phyloP scores from a whole-genome alignment of 1,140 invertebrate species.

The Drosophila nasuta region DNA sequence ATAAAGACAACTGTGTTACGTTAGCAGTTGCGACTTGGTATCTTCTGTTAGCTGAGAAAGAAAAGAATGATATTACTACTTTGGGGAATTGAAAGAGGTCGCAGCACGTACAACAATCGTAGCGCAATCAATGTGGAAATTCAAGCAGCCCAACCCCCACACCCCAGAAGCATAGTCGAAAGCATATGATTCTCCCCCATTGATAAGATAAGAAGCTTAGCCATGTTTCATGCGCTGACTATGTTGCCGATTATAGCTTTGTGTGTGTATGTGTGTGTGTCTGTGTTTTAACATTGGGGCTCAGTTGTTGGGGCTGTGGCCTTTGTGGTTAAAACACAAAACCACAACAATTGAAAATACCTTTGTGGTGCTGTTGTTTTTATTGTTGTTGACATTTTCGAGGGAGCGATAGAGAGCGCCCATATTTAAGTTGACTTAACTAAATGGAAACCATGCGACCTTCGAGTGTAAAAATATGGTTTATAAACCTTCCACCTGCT shows the following conservation, averaged over 20 bases:
- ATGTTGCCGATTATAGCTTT: constrained; percentile 34
- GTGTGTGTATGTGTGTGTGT: constrained; percentile 14
- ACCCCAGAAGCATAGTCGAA: constrained; percentile 37
- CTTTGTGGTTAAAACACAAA: constrained; percentile 20
- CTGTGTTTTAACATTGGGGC: background rate
- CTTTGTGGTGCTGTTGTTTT: constrained; percentile 17
- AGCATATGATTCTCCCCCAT: constrained; percentile 39
- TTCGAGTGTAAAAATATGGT: constrained; percentile 11
- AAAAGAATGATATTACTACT: constrained; percentile 31
- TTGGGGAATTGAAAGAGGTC: constrained; percentile 7
- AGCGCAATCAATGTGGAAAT: constrained; percentile 14
- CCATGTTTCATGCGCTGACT: constrained; percentile 16
- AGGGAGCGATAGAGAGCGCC: background rate
- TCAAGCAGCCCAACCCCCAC: constrained; percentile 6
- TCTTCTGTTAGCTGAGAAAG: constrained; percentile 21
- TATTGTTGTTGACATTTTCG: constrained; percentile 1
- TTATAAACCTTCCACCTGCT: constrained; percentile 27
- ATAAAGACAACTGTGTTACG: constrained; percentile 19
- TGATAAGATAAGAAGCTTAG: constrained; percentile 46
- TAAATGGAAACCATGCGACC: constrained; percentile 14
- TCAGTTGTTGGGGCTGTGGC: background rate
- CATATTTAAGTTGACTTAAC: constrained; percentile 3
- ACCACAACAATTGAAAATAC: constrained; percentile 45
- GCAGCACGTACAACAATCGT: background rate
- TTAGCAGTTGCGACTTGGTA: constrained; percentile 23